These are phyloP conservation scores for Gavialis gangeticus DNA, from an alignment of 2,113 vertebrate species.

Conservation along the genomic window DNA sequence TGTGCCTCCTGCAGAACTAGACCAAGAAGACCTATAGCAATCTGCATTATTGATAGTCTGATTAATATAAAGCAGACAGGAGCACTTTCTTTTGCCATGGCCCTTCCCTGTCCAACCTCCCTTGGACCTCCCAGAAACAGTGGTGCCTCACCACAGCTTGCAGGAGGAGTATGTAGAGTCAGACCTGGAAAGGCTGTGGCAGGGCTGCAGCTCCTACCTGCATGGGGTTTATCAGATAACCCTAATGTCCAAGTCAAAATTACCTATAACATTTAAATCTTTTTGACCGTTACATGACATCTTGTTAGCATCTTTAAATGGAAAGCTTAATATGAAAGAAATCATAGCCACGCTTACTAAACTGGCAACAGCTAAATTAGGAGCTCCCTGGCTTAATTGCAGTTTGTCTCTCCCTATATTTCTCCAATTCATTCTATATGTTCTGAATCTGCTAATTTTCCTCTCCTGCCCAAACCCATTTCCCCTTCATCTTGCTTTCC, in stretches of 20 bases:
- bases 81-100: too few species aligned
- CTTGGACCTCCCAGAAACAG: too few species aligned
- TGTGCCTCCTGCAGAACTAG: too few species aligned
- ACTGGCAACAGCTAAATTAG: not conserved
- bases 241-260: not conserved
- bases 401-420: slow-evolving; percentile 28
- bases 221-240: not conserved
- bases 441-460: slow-evolving; percentile 67
- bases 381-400: not conserved
- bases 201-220: too few species aligned
- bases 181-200: too few species aligned
- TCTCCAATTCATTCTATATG: slow-evolving; percentile 37
- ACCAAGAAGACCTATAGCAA: too few species aligned
- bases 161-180: too few species aligned
- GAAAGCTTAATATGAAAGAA: slow-evolving; percentile 33
- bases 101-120: too few species aligned
- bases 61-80: too few species aligned
- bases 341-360: not conserved
- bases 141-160: too few species aligned
- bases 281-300: not conserved
- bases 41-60: too few species aligned
- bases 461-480: slow-evolving; percentile 69
- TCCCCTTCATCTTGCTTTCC: slow-evolving; percentile 69
- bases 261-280: not conserved
- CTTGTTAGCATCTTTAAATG: not conserved